Base-by-base conservation (phyloP, 2,888 invertebrate species). In the Tiphia femorata region DNA sequence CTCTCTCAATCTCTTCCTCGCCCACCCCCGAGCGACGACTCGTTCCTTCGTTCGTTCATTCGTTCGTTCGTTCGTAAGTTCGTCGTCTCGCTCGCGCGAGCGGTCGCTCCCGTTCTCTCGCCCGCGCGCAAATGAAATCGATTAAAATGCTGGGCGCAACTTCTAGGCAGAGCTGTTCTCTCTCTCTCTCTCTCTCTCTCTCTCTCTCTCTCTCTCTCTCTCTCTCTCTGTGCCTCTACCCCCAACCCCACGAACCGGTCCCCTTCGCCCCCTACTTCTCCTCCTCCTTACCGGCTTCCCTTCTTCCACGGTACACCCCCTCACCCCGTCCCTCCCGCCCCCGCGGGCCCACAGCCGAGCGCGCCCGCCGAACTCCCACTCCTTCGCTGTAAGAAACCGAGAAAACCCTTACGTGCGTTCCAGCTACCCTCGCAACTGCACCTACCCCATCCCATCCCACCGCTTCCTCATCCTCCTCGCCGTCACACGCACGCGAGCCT, bases 51-150 rank as follows among this genome's bases (percentile, higher is more conserved):
- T 16, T n/a, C 44, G 20, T 56, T 27, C n/a, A n/a, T n/a, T n/a
- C 51, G 62, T 52, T 37, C 56, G 12, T 14, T 14, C 58, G 56
- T 40, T 49, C 52, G 48, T 47, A 44, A 46, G 47, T 35, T 51
- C 44, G 56, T 47, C 61, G 42, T 43, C 44, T 33, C 54, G 47
- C 57, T 54, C 47, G 49, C 56, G 76, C 49, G 35, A 41, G 8
- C 8, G 10, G 23, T 30, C 51, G 44, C 58, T 48, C 68, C 75
- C 70, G 68, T 83, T 86, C 87, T 84, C 86, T 86, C 87, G 87
- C 87, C 87, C 87, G 87, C 87, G 84, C 84, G 87, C 87, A 87
- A 88, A 88, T 88, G 88, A 87, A 88, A 88, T 88, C 88, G 88
- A 88, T 88, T 88, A 88, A 88, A 88, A 87, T 87, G 87, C 87